Evolutionary conservation across 2,113 vertebrate species (phyloP).

Genomic region (Ramphastos sulfuratus): DNA sequence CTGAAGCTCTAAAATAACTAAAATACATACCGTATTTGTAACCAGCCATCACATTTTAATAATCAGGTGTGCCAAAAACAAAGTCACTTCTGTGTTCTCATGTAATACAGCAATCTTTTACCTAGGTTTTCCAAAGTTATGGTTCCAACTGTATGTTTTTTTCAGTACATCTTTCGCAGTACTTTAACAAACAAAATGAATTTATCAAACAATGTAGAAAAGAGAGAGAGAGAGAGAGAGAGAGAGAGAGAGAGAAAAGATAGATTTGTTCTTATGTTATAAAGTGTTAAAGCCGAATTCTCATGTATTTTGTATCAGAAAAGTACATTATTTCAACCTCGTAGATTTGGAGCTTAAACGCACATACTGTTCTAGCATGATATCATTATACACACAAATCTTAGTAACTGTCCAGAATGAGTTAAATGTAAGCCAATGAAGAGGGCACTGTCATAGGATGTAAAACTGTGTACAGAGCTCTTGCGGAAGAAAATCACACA

Average conservation of each 20-base stretch:
- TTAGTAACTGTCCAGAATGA: not conserved
- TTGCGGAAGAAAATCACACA: not conserved
- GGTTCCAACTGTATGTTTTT: not conserved
- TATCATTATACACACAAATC: not conserved
- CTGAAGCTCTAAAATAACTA: not conserved
- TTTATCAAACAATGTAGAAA: not conserved
- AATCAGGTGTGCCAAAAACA: not conserved
- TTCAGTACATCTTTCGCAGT: not conserved
- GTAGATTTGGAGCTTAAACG: not conserved
- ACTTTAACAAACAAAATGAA: not conserved
- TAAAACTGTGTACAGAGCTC: not conserved
- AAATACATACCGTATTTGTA: not conserved
- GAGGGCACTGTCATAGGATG: not conserved
- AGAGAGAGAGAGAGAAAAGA: not conserved
- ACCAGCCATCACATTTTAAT: not conserved
- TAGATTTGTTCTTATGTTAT: not conserved
- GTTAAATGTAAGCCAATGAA: not conserved
- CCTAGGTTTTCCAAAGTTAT: not conserved
- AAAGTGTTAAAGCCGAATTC: not conserved
- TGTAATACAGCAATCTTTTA: not conserved
- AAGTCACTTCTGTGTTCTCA: not conserved
- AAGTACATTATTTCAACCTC: not conserved
- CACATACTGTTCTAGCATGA: not conserved
- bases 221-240: not conserved
- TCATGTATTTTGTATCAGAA: not conserved